Evolutionary conservation across 1,140 invertebrate species (phyloP), one percentile per base, ranked within the genome.

Genomic region (Manduca sexta): DNA sequence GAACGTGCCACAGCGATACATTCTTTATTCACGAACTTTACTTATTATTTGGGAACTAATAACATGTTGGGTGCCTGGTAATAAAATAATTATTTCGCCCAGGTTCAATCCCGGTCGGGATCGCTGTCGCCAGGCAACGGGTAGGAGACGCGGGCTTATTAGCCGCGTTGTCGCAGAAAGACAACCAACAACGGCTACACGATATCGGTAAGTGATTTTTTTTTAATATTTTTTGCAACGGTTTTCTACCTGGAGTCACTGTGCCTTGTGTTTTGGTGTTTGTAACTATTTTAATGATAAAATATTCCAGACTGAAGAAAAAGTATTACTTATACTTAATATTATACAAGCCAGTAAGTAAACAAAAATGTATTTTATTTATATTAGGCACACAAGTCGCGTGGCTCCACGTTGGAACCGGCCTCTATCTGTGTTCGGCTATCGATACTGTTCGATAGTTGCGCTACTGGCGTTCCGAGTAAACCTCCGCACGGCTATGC

Each of bases 101-200:
- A 89, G 89, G 87, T 68, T 89, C 89, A n/a, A 94, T 95, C 70
- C 93, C 93, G 51, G 92, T 96, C 60, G 94, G 94, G 35, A 95
- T 96, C 64, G 94, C 94, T 12, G 93, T 96, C 52, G 94, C 94
- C 30, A 87, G 93, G 56, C 94, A 95, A 74, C 88, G 94, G 64
- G 89, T 91, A 38, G 90, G 80, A 69, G 84, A 74, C 86, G 88
- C 75, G 0, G 71, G 74, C 4, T 64, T 84, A 0, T 64, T 81
- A 8, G 81, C 78, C 1, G 81, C 81, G 7, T 68, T 83, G 8
- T 83, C 81, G 3, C 77, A 84, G 42, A 82, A 86, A 58, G 84
- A 85, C 60, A 73, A 60, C 73, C 88, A 82, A 73, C 88, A 82
- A 70, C 86, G 74, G 52, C 77, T 77, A 70, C 87, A 80, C 49